Percentiles rank a stretch among this genome's conserved stretches.
Evolutionary conservation across 1,140 invertebrate genomes (phyloP).

Genomic region (Lordiphosa mommai): DNA sequence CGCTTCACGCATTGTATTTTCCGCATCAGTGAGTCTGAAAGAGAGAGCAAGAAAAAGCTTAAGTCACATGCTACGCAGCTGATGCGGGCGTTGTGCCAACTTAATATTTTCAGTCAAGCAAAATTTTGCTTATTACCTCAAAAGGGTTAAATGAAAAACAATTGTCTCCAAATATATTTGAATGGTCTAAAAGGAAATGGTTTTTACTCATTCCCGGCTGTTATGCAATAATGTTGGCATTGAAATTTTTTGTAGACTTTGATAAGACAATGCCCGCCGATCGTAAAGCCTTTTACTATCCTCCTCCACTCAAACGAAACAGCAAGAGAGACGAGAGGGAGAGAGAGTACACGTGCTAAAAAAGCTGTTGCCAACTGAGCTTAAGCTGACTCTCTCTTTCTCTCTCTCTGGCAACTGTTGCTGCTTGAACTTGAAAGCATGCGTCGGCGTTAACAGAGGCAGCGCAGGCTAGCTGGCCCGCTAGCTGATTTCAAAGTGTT

Average conservation of each 20-base stretch:
- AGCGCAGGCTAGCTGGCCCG: conserved; percentile 53
- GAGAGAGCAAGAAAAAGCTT: conserved; percentile 29
- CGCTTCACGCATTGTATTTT: conserved; percentile 48
- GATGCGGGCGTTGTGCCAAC: conserved; percentile 51
- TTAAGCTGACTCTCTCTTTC: conserved; percentile 14
- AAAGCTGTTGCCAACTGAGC: conserved; percentile 37
- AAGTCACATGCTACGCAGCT: conserved; percentile 61
- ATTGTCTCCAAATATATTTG: conserved; percentile 33
- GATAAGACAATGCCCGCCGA: conserved; percentile 2
- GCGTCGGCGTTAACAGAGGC: conserved; percentile 7
- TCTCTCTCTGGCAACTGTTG: conserved; percentile 34
- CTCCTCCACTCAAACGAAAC: neutral
- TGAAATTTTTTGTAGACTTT: conserved; percentile 5
- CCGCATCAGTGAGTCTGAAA: conserved; percentile 16
- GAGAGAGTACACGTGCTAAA: conserved; percentile 31
- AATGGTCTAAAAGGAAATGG: conserved; percentile 22
- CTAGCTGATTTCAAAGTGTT: conserved; percentile 24
- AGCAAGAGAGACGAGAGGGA: neutral
- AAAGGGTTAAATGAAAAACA: conserved; percentile 77
- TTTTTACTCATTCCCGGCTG: neutral
- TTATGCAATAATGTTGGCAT: conserved; percentile 8
- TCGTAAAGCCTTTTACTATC: neutral
- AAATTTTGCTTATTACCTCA: conserved; percentile 48
- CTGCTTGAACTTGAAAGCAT: conserved; percentile 54
- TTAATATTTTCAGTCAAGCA: conserved; percentile 44